Percentiles rank a stretch among this genome's conserved stretches.
Conservation (phyloP, 2,113 vertebrate genomes). For the Hemichromis elongatus region DNA sequence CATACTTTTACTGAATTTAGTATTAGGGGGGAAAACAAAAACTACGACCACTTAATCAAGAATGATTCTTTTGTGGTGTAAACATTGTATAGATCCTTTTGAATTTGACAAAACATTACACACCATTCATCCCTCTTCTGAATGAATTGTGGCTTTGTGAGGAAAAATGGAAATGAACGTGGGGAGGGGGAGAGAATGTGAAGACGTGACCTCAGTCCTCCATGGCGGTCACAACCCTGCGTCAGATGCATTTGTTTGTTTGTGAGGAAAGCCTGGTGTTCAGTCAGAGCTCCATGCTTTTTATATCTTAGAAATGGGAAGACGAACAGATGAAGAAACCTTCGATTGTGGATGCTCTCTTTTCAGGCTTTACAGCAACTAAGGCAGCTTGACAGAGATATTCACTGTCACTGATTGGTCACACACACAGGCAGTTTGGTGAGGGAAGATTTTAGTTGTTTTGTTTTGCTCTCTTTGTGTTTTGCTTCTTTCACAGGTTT, state of each 20-base stretch:
- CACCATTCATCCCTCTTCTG: not conserved
- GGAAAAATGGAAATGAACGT: constrained; percentile 30
- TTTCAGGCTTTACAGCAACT: not conserved
- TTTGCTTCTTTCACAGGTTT: not conserved
- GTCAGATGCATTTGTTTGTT: not conserved
- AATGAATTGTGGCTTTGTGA: constrained; percentile 42
- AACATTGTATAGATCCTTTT: not conserved
- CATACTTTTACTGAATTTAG: not conserved
- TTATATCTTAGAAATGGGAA: not conserved
- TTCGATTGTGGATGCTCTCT: not conserved
- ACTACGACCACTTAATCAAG: not conserved
- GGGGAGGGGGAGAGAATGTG: not conserved
- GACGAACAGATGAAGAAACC: not conserved
- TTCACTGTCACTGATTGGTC: not conserved
- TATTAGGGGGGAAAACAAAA: not conserved
- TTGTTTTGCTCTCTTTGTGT: not conserved
- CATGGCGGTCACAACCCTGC: not conserved
- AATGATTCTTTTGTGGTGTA: not conserved
- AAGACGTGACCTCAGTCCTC: constrained; percentile 2
- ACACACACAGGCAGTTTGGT: not conserved
- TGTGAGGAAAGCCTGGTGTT: not conserved
- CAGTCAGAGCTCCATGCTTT: not conserved
- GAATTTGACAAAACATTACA: not conserved
- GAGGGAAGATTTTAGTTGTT: not conserved
- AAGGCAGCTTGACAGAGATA: not conserved